These are phyloP conservation scores for Prolemur simus DNA, from an alignment of 2,113 vertebrate genomes.

Conservation along the genomic window DNA sequence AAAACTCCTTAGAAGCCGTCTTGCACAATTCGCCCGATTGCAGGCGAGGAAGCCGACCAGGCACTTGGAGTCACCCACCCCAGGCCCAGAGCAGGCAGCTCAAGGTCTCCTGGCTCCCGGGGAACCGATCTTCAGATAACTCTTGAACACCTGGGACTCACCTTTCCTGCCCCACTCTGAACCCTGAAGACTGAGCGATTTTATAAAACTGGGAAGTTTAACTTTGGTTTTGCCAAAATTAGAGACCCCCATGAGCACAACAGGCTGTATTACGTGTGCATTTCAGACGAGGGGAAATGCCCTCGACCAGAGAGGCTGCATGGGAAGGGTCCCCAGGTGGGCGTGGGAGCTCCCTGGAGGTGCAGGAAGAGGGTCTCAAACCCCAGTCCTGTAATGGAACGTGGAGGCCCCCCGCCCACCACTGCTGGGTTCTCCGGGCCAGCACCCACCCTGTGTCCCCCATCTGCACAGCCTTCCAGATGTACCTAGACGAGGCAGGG, in stretches of 20 bases:
- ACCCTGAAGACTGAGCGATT: neutral
- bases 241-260: neutral
- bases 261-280: neutral
- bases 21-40: neutral
- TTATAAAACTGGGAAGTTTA: neutral
- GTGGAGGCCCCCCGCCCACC: accelerated
- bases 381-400: neutral
- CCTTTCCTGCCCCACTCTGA: neutral
- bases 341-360: accelerated
- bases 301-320: accelerated
- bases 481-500: neutral
- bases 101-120: neutral
- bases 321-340: too few relatives aligned
- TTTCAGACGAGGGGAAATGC: neutral
- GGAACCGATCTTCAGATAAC: neutral
- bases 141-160: neutral
- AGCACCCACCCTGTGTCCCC: neutral
- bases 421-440: accelerated
- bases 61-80: neutral
- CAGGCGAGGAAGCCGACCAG: accelerated
- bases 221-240: neutral
- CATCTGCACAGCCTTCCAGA: conserved; percentile 40
- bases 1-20: accelerated
- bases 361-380: neutral
- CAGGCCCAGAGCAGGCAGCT: neutral